These are phyloP conservation scores for Chiridota heheva DNA, from an alignment of 35 echinoderm and acorn worm species.

Conservation along the genomic window DNA sequence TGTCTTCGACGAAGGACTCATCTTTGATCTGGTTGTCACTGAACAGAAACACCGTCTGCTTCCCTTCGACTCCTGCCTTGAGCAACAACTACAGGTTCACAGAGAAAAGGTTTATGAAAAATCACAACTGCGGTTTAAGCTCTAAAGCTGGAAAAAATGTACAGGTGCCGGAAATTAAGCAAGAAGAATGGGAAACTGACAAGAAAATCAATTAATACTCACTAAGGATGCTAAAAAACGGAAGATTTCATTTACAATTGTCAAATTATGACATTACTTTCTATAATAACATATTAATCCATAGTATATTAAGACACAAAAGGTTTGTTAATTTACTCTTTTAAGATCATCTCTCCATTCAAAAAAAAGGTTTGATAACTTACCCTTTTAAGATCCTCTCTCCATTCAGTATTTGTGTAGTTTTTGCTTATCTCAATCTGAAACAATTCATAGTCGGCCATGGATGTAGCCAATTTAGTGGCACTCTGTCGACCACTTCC, in stretches of 20 bases:
- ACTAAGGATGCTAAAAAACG: no score
- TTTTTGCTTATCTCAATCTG: conserved; percentile 98
- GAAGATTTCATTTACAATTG: no score
- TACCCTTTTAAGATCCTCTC: conserved; percentile 93
- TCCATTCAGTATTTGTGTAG: conserved; percentile 97
- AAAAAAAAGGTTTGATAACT: no score
- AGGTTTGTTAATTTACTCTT: conserved; percentile 56
- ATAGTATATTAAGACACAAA: no score
- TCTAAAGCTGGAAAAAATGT: no score
- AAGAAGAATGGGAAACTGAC: no score
- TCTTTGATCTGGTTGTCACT: conserved; percentile 98
- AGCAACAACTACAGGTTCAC: conserved; percentile 59
- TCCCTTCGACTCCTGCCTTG: conserved; percentile 85
- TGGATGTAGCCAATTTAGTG: conserved; percentile 86
- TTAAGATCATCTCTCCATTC: conserved; percentile 98
- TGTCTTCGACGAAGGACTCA: conserved; percentile 97
- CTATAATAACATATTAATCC: not conserved
- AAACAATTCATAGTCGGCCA: conserved; percentile 99
- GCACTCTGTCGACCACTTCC: conserved; percentile 97
- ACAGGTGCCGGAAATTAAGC: no score
- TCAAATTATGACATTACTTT: no score
- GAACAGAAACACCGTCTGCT: conserved; percentile 91
- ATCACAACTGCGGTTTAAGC: no score
- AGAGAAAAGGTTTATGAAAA: not conserved
- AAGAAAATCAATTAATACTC: not conserved